Conservation (phyloP, 2,113 vertebrate species). For the Gadus chalcogrammus region DNA sequence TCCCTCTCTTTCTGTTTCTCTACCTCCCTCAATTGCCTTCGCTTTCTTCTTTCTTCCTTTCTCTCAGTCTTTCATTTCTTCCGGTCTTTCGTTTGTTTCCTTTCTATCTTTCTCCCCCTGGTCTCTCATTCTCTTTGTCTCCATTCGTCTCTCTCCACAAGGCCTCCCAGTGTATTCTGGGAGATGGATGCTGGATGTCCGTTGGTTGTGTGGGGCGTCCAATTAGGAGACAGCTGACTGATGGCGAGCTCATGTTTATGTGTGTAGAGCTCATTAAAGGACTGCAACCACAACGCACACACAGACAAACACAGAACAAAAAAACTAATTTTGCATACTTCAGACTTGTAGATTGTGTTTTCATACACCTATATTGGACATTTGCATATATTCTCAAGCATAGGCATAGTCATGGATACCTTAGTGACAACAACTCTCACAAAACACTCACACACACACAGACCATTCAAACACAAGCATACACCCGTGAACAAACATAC, state of each 20-base stretch:
- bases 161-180: conserved; percentile 32
- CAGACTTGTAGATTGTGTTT: no score
- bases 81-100: neutral
- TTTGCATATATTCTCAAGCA: no score
- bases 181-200: conserved; percentile 51
- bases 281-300: conserved; percentile 37
- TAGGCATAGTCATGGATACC: no score
- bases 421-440: conserved; percentile 16
- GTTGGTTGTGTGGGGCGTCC: conserved; percentile 49
- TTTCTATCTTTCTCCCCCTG: neutral
- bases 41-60: neutral
- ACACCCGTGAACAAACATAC: no score
- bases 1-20: neutral
- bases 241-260: conserved; percentile 31
- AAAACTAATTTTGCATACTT: conserved; percentile 5
- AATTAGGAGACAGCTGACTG: conserved; percentile 62
- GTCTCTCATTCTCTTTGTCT: no score
- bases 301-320: neutral
- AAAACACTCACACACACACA: conserved; percentile 11
- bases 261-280: neutral
- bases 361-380: no score
- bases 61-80: neutral
- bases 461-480: neutral
- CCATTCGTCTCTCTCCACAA: neutral
- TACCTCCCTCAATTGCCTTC: neutral